Conservation (phyloP, 2,113 vertebrate genomes). For the Catharus minimus region DNA sequence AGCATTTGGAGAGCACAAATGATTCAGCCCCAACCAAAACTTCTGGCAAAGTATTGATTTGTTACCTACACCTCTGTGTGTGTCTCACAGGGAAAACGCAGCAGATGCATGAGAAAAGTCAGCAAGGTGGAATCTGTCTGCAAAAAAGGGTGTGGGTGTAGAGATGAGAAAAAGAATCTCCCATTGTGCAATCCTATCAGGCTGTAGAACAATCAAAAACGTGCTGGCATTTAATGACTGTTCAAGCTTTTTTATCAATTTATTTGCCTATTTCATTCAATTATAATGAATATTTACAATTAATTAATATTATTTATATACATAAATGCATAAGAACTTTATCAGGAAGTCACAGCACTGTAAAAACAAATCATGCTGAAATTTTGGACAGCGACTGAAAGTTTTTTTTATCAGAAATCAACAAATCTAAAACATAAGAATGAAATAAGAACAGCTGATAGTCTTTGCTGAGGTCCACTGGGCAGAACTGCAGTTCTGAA, state of each 20-base stretch:
- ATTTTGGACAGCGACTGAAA: background rate
- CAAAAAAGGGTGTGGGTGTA: background rate
- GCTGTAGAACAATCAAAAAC: background rate
- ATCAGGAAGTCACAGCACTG: background rate
- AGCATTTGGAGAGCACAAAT: background rate
- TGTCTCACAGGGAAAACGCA: background rate
- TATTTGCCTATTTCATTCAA: background rate
- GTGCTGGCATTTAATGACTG: rapidly evolving
- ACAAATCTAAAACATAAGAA: background rate
- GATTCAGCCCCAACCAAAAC: background rate
- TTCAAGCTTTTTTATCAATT: background rate
- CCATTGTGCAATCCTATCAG: background rate
- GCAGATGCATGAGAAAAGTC: background rate
- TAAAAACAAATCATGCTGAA: background rate
- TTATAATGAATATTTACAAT: background rate
- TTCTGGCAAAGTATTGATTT: background rate
- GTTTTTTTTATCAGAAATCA: background rate
- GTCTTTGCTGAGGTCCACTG: background rate
- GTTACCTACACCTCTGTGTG: background rate
- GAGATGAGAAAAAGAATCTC: background rate
- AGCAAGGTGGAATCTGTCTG: background rate
- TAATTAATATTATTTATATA: background rate
- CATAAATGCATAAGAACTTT: background rate
- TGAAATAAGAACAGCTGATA: background rate
- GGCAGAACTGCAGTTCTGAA: background rate